Conservation (phyloP, 2,888 invertebrate genomes). For the Malthinus flaveolus region DNA sequence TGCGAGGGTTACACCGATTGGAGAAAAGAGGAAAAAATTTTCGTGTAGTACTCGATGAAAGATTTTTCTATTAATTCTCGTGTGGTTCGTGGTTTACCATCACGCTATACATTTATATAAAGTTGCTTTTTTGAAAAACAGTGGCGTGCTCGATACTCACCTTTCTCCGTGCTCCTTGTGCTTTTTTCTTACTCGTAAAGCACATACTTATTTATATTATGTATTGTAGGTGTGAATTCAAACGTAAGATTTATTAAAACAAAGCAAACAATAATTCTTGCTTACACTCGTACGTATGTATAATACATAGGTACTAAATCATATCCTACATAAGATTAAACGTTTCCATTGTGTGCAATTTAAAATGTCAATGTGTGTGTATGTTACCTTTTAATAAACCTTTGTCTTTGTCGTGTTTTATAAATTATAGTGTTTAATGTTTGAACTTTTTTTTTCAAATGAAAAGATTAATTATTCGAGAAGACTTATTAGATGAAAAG, state of each 20-base stretch:
- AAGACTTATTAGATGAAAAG: too few species aligned
- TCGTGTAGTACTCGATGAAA: conserved; percentile 8
- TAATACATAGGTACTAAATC: conserved; percentile 14
- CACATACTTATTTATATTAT: too few species aligned
- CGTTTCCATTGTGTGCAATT: conserved; percentile 14
- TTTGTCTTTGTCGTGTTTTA: conserved; percentile 8
- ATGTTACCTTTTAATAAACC: conserved; percentile 9
- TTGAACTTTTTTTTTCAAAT: too few species aligned
- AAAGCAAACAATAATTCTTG: conserved; percentile 12
- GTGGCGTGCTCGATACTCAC: too few species aligned
- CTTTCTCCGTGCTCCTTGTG: too few species aligned
- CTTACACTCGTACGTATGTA: conserved; percentile 8
- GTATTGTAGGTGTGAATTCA: conserved; percentile 10
- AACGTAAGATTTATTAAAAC: conserved; percentile 1
- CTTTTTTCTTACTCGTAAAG: too few species aligned
- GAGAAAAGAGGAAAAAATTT: conserved; percentile 3
- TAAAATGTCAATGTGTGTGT: conserved; percentile 17
- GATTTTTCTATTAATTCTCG: neutral
- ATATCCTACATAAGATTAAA: conserved; percentile 19
- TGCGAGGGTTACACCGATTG: conserved; percentile 3
- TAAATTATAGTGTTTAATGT: conserved; percentile 5
- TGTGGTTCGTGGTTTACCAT: too few species aligned
- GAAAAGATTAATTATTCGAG: too few species aligned
- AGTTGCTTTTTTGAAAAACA: too few species aligned
- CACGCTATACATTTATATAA: too few species aligned